These are phyloP conservation scores for Eupithecia inturbata DNA, from an alignment of 2,888 invertebrate species.

Conservation along the genomic window DNA sequence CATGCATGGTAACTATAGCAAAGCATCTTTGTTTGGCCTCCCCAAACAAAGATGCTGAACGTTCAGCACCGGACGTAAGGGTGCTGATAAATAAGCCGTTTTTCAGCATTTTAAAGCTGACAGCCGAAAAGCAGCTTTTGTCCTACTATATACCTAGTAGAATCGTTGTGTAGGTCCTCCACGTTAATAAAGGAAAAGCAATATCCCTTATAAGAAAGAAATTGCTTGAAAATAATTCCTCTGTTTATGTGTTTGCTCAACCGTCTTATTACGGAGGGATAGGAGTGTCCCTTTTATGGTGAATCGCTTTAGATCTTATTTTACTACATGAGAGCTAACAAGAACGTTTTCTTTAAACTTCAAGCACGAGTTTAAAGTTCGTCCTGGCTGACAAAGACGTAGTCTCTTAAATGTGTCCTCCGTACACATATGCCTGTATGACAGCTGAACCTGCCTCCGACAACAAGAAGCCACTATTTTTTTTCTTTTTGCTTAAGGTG, in stretches of 20 bases:
- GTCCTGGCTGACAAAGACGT: background rate
- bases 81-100: too few relatives aligned
- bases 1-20: too few relatives aligned
- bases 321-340: conserved; percentile 5
- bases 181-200: conserved; percentile 32
- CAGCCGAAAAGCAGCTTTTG: background rate
- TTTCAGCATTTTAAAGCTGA: too few relatives aligned
- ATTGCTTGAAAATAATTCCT: conserved; percentile 35
- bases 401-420: too few relatives aligned
- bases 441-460: too few relatives aligned
- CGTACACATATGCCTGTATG: too few relatives aligned
- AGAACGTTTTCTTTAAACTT: background rate
- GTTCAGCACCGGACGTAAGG: too few relatives aligned
- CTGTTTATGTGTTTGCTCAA: conserved; percentile 38
- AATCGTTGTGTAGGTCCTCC: background rate
- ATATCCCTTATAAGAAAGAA: conserved; percentile 29
- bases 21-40: too few relatives aligned
- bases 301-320: conserved; percentile 17
- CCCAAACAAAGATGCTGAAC: too few relatives aligned
- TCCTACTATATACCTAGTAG: background rate
- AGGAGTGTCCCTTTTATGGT: conserved; percentile 10
- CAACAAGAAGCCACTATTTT: too few relatives aligned
- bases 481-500: too few relatives aligned
- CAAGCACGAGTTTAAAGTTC: background rate
- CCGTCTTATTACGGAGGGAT: conserved; percentile 31